Percentiles rank a stretch among this genome's conserved stretches.
phyloP scores from a whole-genome alignment of 2,888 invertebrate genomes.

The Mimumesa dahlbomi region DNA sequence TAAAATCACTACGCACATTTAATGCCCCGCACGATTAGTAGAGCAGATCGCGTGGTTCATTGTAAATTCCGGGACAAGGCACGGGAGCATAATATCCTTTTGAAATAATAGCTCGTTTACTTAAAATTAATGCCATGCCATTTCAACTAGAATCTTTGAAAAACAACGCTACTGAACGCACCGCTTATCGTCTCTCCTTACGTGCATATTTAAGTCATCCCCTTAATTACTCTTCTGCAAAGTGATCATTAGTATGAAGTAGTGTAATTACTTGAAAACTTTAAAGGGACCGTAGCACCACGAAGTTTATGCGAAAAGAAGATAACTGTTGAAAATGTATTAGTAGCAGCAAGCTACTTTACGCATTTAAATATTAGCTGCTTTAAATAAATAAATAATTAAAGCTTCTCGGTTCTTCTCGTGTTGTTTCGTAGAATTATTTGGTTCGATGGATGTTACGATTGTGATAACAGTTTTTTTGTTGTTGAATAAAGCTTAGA shows the following conservation, averaged over 20 bases:
- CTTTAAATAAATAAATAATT: too few species aligned
- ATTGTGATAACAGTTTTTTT: too few species aligned
- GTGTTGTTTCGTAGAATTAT: too few species aligned
- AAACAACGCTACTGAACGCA: constrained; percentile 31
- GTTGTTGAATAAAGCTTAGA: too few species aligned
- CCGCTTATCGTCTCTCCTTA: constrained; percentile 33
- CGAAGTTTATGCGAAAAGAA: background rate
- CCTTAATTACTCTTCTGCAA: constrained; percentile 39
- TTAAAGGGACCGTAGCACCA: constrained; percentile 12
- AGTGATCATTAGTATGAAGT: constrained; percentile 40
- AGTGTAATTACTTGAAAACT: constrained; percentile 32
- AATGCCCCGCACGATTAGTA: constrained; percentile 20
- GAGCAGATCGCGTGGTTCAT: constrained; percentile 26
- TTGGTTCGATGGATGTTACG: too few species aligned
- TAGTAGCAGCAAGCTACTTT: too few species aligned
- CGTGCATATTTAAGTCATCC: constrained; percentile 36
- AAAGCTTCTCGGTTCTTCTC: too few species aligned
- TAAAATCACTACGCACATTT: background rate
- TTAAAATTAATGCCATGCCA: constrained; percentile 33
- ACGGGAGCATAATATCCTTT: constrained; percentile 5
- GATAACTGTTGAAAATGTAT: too few species aligned
- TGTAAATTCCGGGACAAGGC: constrained; percentile 7
- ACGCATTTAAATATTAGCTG: too few species aligned
- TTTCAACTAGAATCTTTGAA: constrained; percentile 13
- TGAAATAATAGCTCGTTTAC: constrained; percentile 22